Evolutionary conservation across 2,888 invertebrate species (phyloP).

Genomic region (Ochropleura leucogaster): DNA sequence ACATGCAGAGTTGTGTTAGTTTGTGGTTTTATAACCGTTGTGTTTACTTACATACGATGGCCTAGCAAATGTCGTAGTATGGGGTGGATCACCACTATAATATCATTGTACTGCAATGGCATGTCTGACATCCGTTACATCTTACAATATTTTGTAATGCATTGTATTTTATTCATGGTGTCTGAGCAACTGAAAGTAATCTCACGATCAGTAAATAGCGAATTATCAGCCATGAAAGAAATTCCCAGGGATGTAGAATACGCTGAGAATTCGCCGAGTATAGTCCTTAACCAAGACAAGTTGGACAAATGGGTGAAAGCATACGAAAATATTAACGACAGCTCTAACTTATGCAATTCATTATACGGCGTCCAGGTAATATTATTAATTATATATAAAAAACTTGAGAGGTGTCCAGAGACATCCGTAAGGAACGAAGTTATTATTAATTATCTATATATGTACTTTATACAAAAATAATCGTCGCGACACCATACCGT

Average conservation of each 20-base stretch:
- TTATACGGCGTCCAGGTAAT: slow-evolving; percentile 71
- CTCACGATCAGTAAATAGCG: slow-evolving; percentile 56
- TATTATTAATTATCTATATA: too few relatives aligned
- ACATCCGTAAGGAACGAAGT: too few relatives aligned
- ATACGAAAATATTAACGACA: slow-evolving; percentile 67
- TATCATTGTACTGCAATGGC: slow-evolving; percentile 35
- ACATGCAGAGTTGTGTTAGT: slow-evolving; percentile 1
- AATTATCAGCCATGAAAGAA: slow-evolving; percentile 15
- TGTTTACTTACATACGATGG: background rate
- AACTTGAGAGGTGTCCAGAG: too few relatives aligned
- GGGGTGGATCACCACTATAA: background rate
- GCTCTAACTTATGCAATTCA: slow-evolving; percentile 63
- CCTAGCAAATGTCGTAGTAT: background rate
- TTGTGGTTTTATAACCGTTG: background rate
- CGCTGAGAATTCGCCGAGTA: background rate
- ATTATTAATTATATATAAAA: background rate
- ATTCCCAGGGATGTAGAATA: background rate
- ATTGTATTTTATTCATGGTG: slow-evolving; percentile 62
- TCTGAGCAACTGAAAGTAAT: slow-evolving; percentile 69
- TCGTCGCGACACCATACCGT: too few relatives aligned
- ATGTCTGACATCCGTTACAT: slow-evolving; percentile 64
- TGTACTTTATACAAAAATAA: too few relatives aligned
- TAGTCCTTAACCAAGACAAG: slow-evolving; percentile 25
- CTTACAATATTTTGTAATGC: slow-evolving; percentile 65
- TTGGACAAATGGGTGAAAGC: slow-evolving; percentile 69